These are phyloP conservation scores for Heterocephalus glaber DNA, from an alignment of 2,113 vertebrate genomes.

Conservation along the genomic window DNA sequence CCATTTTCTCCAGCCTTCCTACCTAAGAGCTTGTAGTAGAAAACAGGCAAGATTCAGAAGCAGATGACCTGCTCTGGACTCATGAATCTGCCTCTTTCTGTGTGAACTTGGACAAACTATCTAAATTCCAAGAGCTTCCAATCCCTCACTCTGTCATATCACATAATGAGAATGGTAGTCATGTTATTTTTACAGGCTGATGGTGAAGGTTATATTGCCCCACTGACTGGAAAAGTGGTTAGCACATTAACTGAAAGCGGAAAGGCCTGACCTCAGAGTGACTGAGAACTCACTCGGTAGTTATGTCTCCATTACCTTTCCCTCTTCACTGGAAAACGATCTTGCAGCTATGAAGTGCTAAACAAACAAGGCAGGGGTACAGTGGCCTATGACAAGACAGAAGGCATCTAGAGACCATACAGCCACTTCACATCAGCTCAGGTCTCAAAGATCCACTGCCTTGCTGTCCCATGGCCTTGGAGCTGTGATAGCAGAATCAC, in stretches of 20 bases:
- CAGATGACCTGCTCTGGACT: neutral
- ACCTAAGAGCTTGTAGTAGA: neutral
- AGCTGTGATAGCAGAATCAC: neutral
- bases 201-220: neutral
- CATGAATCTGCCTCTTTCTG: neutral
- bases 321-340: neutral
- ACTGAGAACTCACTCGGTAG: neutral
- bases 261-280: neutral
- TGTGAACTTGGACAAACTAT: neutral
- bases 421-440: neutral
- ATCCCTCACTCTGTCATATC: neutral
- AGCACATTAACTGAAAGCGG: neutral
- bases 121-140: neutral
- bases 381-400: neutral
- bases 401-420: neutral
- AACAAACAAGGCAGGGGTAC: neutral
- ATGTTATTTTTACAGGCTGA: neutral
- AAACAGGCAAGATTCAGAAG: neutral
- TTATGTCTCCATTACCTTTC: neutral
- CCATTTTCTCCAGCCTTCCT: neutral
- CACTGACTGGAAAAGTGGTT: neutral
- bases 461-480: neutral
- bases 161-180: neutral
- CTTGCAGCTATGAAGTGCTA: neutral
- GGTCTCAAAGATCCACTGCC: neutral